Conservation (phyloP, 2,888 invertebrate species). For the Patella depressa region DNA sequence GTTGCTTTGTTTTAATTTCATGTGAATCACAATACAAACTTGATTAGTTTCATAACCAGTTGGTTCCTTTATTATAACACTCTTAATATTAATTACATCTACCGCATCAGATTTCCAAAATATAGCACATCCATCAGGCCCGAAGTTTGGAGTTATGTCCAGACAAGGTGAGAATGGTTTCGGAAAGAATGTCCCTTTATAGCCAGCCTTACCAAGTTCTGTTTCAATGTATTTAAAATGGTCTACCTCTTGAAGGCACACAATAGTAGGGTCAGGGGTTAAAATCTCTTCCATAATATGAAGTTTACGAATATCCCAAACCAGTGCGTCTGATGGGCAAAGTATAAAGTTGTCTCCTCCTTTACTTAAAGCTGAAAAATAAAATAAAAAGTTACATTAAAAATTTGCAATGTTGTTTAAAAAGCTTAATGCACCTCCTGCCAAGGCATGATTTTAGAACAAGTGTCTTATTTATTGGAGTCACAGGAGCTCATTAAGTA, state of each 20-base stretch:
- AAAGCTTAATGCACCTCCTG: neutral
- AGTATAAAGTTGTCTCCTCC: constrained; percentile 81
- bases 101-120: constrained; percentile 80
- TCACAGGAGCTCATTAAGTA: neutral
- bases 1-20: constrained; percentile 71
- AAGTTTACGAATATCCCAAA: constrained; percentile 79
- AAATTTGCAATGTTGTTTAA: neutral
- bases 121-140: constrained; percentile 85
- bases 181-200: constrained; percentile 81
- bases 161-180: constrained; percentile 85
- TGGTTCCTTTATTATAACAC: constrained; percentile 44
- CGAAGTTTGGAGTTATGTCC: constrained; percentile 80
- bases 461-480: neutral
- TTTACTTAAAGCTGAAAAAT: constrained; percentile 78
- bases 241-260: constrained; percentile 85
- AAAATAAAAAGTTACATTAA: constrained; percentile 34
- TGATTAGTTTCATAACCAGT: constrained; percentile 53
- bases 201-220: constrained; percentile 78
- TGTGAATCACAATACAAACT: constrained; percentile 76
- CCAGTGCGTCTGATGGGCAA: constrained; percentile 80
- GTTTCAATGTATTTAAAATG: constrained; percentile 79
- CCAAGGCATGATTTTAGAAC: neutral
- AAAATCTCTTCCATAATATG: constrained; percentile 82
- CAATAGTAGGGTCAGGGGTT: constrained; percentile 79
- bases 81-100: constrained; percentile 72